These are phyloP conservation scores for Nautilus pompilius DNA, from an alignment of 1,140 invertebrate species.

Conservation along the genomic window DNA sequence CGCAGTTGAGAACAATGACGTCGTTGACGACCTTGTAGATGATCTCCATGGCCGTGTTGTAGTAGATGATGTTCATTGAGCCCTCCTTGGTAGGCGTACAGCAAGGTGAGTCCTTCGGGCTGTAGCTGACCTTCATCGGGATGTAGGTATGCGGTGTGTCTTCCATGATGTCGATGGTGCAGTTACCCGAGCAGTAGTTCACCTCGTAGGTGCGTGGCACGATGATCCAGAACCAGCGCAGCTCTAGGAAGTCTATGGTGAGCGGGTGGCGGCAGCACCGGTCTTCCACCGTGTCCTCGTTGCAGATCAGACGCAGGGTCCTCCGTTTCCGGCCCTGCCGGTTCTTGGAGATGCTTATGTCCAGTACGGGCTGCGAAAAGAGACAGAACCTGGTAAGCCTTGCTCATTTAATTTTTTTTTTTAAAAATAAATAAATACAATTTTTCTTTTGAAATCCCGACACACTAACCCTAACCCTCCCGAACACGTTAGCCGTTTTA, in stretches of 20 bases:
- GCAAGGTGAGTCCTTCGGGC: not conserved
- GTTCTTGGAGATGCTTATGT: not conserved
- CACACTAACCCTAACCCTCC: too few relatives aligned
- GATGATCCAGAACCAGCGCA: not conserved
- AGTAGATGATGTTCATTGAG: not conserved
- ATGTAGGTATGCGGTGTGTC: not conserved
- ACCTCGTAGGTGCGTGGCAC: not conserved
- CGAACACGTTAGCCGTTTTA: too few relatives aligned
- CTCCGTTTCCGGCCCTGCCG: not conserved
- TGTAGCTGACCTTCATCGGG: not conserved
- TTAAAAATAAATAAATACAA: too few relatives aligned
- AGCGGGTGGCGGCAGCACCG: not conserved
- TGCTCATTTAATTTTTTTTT: too few relatives aligned
- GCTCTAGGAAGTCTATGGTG: not conserved
- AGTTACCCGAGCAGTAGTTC: conserved; percentile 1
- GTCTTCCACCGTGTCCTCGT: not conserved
- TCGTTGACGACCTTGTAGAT: not conserved
- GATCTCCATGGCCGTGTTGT: not conserved
- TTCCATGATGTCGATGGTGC: not conserved
- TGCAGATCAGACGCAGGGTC: not conserved
- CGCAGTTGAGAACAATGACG: not conserved
- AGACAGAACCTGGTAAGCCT: too few relatives aligned
- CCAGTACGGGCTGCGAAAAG: not conserved
- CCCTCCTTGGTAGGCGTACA: not conserved
- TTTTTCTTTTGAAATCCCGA: too few relatives aligned